Conservation (phyloP, 2,888 invertebrate genomes). For the Drosophila infuscata region DNA sequence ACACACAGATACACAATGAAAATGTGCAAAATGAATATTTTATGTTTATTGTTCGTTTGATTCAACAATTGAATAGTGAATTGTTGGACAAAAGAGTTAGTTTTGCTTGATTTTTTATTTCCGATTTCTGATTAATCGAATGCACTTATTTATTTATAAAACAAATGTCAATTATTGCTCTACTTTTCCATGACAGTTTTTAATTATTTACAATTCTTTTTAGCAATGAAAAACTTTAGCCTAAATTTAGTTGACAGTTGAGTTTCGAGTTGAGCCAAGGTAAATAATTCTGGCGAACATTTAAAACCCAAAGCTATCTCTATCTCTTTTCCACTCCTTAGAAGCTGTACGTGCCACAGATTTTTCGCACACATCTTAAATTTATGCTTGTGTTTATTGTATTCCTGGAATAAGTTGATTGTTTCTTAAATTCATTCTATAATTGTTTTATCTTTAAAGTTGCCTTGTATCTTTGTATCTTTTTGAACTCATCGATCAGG, state of each 20-base stretch:
- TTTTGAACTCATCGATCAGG: constrained; percentile 48
- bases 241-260: too few relatives aligned
- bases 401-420: not conserved
- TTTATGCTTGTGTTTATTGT: not conserved
- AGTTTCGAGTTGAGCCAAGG: not conserved
- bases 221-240: not conserved
- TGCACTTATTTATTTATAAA: not conserved
- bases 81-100: not conserved
- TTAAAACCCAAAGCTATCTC: not conserved
- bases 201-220: not conserved
- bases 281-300: not conserved
- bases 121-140: not conserved
- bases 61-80: not conserved
- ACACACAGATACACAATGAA: not conserved
- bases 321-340: not conserved
- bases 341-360: not conserved
- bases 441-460: constrained; percentile 6
- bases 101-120: not conserved
- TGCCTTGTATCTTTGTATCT: constrained; percentile 15
- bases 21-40: not conserved
- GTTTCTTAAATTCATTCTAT: not conserved
- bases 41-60: not conserved
- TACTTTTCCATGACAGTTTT: not conserved
- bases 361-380: not conserved
- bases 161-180: not conserved